phyloP scores from a whole-genome alignment of 2,797 vertebrate genomes.

The Melanotaenia parkinsoni region DNA sequence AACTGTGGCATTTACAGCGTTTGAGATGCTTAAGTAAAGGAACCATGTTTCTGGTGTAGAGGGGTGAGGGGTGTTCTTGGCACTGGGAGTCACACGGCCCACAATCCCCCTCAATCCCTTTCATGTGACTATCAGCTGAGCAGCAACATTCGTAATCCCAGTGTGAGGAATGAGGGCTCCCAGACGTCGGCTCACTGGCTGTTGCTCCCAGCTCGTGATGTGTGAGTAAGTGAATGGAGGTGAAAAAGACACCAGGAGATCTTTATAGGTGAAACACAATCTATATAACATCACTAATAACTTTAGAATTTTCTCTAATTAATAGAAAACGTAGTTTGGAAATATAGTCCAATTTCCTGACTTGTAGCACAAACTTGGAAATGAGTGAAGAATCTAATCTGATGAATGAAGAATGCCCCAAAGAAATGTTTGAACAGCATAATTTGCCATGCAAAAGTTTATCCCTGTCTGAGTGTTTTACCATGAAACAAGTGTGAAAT shows the following conservation, averaged over 20 bases:
- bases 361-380: background rate
- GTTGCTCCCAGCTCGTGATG: conserved; percentile 16
- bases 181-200: conserved; percentile 38
- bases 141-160: conserved; percentile 77
- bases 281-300: background rate
- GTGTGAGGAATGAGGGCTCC: conserved; percentile 69
- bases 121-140: conserved; percentile 98
- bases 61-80: conserved; percentile 52
- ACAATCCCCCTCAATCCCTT: conserved; percentile 87
- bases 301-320: background rate
- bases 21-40: conserved; percentile 2
- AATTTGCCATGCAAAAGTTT: conserved; percentile 18
- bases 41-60: conserved; percentile 15
- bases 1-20: background rate
- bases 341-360: background rate
- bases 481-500: conserved; percentile 31
- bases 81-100: conserved; percentile 80
- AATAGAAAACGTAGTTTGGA: background rate
- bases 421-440: background rate
- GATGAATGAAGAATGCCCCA: conserved; percentile 3
- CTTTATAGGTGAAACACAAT: background rate
- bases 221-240: conserved; percentile 7
- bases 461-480: background rate
- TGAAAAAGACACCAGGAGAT: background rate
- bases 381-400: background rate